These are phyloP conservation scores for Plecotus auritus DNA, from an alignment of 2,113 vertebrate genomes.

Conservation along the genomic window DNA sequence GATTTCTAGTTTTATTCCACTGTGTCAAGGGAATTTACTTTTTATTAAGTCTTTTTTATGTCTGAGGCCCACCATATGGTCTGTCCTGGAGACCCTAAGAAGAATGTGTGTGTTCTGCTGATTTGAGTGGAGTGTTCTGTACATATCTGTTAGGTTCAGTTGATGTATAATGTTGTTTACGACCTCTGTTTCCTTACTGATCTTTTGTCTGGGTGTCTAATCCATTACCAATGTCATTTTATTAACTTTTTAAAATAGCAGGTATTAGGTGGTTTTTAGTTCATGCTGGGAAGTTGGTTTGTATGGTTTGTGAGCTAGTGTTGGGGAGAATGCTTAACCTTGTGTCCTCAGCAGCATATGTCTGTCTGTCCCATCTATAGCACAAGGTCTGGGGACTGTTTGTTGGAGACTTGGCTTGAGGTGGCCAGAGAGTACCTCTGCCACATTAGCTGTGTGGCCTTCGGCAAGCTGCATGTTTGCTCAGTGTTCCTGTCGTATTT, in stretches of 20 bases:
- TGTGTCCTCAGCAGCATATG: not conserved
- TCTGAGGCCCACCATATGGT: not conserved
- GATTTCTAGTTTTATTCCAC: not conserved
- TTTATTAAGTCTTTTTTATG: not conserved
- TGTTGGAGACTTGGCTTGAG: not conserved
- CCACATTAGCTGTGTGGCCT: not conserved
- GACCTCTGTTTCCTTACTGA: not conserved
- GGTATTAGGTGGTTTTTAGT: not conserved
- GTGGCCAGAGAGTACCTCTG: not conserved
- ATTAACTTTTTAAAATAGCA: not conserved
- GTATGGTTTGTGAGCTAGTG: not conserved
- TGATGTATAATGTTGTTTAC: not conserved
- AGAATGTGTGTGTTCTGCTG: too few species aligned
- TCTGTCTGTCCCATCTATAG: not conserved
- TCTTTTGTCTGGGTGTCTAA: not conserved
- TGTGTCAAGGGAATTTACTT: not conserved
- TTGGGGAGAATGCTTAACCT: not conserved
- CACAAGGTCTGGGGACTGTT: not conserved
- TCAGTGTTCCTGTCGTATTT: not conserved
- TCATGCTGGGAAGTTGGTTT: not conserved
- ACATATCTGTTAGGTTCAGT: not conserved
- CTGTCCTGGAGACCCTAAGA: not conserved
- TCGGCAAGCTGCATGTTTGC: not conserved
- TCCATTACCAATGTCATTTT: not conserved
- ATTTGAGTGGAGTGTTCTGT: not conserved